Conservation (phyloP, 2,113 vertebrate species). For the Carassius carassius region DNA sequence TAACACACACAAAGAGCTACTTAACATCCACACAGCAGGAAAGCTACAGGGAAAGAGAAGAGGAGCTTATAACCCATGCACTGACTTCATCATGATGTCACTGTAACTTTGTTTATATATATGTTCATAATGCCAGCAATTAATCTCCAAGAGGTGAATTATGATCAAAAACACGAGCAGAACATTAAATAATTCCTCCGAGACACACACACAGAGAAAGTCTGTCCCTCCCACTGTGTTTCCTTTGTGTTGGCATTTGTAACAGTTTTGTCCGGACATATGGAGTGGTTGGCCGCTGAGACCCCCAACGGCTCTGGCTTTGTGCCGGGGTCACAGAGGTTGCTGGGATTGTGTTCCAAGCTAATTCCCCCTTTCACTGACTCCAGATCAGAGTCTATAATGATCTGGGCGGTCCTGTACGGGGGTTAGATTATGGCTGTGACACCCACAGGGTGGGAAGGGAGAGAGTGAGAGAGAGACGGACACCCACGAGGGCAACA, state of each 20-base stretch:
- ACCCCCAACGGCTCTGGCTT: slow-evolving; percentile 77
- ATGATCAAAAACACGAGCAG: slow-evolving; percentile 29
- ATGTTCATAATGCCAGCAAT: neutral
- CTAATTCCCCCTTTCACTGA: slow-evolving; percentile 81
- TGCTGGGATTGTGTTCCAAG: slow-evolving; percentile 77
- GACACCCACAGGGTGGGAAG: slow-evolving; percentile 69
- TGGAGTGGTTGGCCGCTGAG: slow-evolving; percentile 74
- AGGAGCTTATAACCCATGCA: neutral
- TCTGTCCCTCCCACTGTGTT: slow-evolving; percentile 74
- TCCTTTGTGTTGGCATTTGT: slow-evolving; percentile 75
- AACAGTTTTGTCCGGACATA: slow-evolving; percentile 80
- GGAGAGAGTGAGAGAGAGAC: slow-evolving; percentile 3
- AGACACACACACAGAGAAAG: slow-evolving; percentile 57
- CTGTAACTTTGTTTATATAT: neutral
- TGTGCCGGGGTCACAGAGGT: slow-evolving; percentile 75
- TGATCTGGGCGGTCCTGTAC: slow-evolving; percentile 72
- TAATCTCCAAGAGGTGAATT: neutral
- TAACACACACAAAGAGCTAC: slow-evolving; percentile 70
- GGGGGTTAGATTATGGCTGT: slow-evolving; percentile 71
- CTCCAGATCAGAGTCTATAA: slow-evolving; percentile 81
- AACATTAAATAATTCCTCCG: slow-evolving; percentile 51
- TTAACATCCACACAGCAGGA: slow-evolving; percentile 66
- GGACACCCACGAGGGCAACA: slow-evolving; percentile 4
- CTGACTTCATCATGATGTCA: neutral
- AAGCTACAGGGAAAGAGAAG: slow-evolving; percentile 50